Conservation (phyloP, 1,140 invertebrate species). For the Palaemon carinicauda region DNA sequence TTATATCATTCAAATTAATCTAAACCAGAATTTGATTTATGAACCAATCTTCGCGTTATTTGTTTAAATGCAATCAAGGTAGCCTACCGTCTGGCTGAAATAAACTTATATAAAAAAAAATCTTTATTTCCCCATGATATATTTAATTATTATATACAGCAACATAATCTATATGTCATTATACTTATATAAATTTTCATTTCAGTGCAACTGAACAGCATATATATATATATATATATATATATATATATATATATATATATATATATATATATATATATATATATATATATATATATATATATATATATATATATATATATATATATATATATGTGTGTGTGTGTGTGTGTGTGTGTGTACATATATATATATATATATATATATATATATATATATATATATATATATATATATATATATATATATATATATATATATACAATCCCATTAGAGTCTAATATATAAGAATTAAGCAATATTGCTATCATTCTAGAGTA, state of each 20-base stretch:
- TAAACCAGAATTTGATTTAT: too few relatives aligned
- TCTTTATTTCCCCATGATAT: too few relatives aligned
- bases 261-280: background rate
- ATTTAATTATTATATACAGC: too few relatives aligned
- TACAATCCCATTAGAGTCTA: background rate
- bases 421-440: background rate
- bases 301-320: constrained; percentile 15
- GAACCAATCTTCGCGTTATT: too few relatives aligned
- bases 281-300: background rate
- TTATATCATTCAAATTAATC: too few relatives aligned
- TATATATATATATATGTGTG: constrained; percentile 29
- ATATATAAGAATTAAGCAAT: background rate
- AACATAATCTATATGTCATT: too few relatives aligned
- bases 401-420: constrained; percentile 27
- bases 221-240: background rate
- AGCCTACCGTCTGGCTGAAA: too few relatives aligned
- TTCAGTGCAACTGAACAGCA: too few relatives aligned
- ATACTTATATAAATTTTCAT: too few relatives aligned
- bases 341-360: constrained; percentile 7
- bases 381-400: constrained; percentile 34
- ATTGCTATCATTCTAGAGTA: too few relatives aligned
- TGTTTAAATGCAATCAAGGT: too few relatives aligned
- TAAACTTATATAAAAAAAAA: too few relatives aligned
- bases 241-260: background rate
- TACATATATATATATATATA: constrained; percentile 28